These are phyloP conservation scores for Lysandra coridon DNA, from an alignment of 2,888 invertebrate species.

Conservation along the genomic window DNA sequence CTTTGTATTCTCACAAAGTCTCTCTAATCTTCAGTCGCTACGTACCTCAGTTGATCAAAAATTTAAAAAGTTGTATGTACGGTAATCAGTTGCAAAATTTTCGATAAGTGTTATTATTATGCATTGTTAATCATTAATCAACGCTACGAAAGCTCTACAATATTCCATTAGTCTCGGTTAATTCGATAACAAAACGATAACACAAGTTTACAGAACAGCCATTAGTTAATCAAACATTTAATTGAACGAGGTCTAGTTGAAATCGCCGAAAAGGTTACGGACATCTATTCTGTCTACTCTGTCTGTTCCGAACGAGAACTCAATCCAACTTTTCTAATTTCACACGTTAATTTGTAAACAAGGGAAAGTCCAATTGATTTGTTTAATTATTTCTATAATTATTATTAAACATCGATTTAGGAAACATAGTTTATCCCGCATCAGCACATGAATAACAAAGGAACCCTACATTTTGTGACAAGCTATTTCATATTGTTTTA, in stretches of 20 bases:
- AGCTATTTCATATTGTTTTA: too few species aligned
- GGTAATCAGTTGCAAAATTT: too few species aligned
- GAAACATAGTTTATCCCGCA: not conserved
- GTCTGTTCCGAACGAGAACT: not conserved
- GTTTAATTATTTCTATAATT: not conserved
- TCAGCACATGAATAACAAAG: too few species aligned
- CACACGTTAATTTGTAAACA: not conserved
- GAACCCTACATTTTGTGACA: too few species aligned
- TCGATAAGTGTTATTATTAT: too few species aligned
- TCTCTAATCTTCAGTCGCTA: too few species aligned
- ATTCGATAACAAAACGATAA: not conserved
- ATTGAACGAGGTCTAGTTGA: not conserved
- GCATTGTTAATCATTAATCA: too few species aligned
- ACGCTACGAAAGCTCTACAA: too few species aligned
- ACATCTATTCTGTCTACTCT: not conserved
- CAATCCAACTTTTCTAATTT: conserved; percentile 3
- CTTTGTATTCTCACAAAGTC: too few species aligned
- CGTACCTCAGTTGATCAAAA: too few species aligned
- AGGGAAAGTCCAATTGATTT: not conserved
- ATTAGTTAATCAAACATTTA: not conserved
- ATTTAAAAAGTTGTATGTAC: too few species aligned
- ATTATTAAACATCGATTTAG: not conserved
- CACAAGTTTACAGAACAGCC: not conserved
- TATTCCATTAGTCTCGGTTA: not conserved
- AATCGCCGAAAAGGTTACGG: not conserved